phyloP scores from a whole-genome alignment of 2,113 vertebrate species.

The Planiliza haematocheilus region DNA sequence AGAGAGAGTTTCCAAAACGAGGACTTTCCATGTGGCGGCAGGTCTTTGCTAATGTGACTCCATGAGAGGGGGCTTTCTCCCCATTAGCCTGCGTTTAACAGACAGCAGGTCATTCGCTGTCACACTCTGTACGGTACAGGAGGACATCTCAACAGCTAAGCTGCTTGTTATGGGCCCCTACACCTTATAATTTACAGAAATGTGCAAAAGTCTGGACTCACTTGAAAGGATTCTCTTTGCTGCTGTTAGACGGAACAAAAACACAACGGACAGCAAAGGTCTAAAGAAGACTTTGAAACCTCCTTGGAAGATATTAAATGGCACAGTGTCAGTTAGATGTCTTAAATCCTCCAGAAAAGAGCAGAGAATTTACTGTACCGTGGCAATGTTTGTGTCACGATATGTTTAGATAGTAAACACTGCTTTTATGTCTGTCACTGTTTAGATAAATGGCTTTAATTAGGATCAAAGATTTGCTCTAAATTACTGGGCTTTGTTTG shows the following conservation, averaged over 20 bases:
- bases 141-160: slow-evolving; percentile 36
- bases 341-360: slow-evolving; percentile 21
- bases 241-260: slow-evolving; percentile 2
- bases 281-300: slow-evolving; percentile 10
- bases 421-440: slow-evolving; percentile 4
- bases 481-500: slow-evolving; percentile 37
- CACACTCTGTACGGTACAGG: background rate
- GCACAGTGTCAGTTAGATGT: background rate
- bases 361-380: background rate
- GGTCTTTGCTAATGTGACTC: background rate
- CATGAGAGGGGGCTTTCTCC: background rate
- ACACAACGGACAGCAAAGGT: background rate
- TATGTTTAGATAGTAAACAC: slow-evolving; percentile 6
- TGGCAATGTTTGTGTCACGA: slow-evolving; percentile 4
- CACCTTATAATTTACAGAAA: slow-evolving; percentile 53
- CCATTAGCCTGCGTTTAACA: background rate
- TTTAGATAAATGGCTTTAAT: slow-evolving; percentile 51
- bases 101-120: slow-evolving; percentile 1
- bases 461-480: slow-evolving; percentile 24
- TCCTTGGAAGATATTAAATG: slow-evolving; percentile 10
- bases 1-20: background rate
- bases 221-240: slow-evolving; percentile 24
- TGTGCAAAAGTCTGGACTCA: slow-evolving; percentile 37
- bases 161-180: slow-evolving; percentile 32
- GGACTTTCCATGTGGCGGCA: background rate